phyloP scores from a whole-genome alignment of 2,113 vertebrate species.

The Austrofundulus limnaeus region DNA sequence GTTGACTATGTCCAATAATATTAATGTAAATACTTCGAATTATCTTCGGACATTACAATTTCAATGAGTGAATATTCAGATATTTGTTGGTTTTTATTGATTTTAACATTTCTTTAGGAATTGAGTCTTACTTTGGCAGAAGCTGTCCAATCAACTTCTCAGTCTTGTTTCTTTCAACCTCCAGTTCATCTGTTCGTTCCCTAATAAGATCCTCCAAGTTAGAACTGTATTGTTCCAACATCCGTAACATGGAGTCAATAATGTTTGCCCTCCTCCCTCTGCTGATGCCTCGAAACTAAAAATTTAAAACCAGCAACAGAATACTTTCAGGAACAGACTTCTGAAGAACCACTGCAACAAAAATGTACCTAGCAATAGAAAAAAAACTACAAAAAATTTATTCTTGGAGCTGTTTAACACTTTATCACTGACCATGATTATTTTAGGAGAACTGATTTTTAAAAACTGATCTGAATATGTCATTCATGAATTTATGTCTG shows the following conservation, averaged over 20 bases:
- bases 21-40: too few species aligned
- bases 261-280: slow-evolving; percentile 84
- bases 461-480: too few species aligned
- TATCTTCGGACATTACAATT: too few species aligned
- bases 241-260: slow-evolving; percentile 88
- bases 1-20: too few species aligned
- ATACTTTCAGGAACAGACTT: not conserved
- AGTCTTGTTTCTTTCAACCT: slow-evolving; percentile 86
- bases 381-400: too few species aligned
- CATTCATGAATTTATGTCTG: too few species aligned
- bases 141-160: slow-evolving; percentile 85
- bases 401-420: too few species aligned
- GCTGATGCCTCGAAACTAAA: slow-evolving; percentile 84
- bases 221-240: slow-evolving; percentile 89
- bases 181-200: slow-evolving; percentile 86
- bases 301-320: not conserved
- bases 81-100: not conserved
- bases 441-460: too few species aligned
- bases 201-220: slow-evolving; percentile 89
- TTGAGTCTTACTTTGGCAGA: slow-evolving; percentile 78
- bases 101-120: not conserved
- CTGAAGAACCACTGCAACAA: too few species aligned
- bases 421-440: too few species aligned
- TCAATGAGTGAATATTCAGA: not conserved
- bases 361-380: too few species aligned